phyloP scores from a whole-genome alignment of 2,113 vertebrate genomes.

The Miniopterus natalensis region DNA sequence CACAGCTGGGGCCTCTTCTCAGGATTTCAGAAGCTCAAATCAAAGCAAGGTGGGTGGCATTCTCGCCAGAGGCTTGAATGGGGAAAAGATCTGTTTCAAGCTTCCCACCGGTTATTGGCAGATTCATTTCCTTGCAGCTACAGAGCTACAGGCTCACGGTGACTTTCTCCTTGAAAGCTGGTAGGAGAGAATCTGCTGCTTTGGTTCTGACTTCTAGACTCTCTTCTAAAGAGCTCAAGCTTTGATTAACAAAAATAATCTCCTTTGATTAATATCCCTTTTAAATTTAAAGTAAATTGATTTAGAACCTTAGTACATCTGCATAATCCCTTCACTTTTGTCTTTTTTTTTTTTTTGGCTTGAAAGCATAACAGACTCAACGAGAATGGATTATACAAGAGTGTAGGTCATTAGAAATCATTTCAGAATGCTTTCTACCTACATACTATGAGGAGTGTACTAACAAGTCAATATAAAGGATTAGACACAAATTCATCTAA shows the following conservation, averaged over 20 bases:
- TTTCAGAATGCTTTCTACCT: not conserved
- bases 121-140: not conserved
- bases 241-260: not conserved
- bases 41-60: fast-evolving
- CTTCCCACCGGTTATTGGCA: not conserved
- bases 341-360: not conserved
- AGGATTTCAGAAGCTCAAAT: not conserved
- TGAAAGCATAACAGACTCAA: not conserved
- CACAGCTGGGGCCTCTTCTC: not conserved
- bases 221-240: not conserved
- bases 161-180: not conserved
- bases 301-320: not conserved
- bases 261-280: not conserved
- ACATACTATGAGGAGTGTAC: not conserved
- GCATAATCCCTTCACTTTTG: not conserved
- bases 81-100: not conserved
- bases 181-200: not conserved
- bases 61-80: not conserved
- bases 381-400: not conserved
- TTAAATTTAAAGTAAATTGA: not conserved
- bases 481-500: not conserved
- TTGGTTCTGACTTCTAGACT: not conserved
- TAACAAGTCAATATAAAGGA: not conserved
- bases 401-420: not conserved
- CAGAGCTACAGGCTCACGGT: not conserved